These are phyloP conservation scores for Cryptomyrus ogoouensis DNA, from an alignment of 2,113 vertebrate genomes.

Conservation along the genomic window DNA sequence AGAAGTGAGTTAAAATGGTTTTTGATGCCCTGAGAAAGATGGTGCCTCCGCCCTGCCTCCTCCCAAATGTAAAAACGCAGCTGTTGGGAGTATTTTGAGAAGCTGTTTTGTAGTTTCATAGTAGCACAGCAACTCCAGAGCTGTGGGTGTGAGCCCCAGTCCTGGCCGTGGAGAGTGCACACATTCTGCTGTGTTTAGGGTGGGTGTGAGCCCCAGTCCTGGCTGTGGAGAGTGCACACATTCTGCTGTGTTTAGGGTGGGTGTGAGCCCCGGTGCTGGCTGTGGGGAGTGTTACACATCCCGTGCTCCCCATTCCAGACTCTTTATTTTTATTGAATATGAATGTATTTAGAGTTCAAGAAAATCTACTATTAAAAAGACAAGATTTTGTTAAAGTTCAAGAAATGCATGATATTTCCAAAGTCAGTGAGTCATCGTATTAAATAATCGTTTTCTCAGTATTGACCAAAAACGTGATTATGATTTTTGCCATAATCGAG, in stretches of 20 bases:
- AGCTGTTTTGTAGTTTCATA: not conserved
- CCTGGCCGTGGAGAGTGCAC: not conserved
- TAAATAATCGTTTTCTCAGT: not conserved
- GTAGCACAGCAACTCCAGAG: not conserved
- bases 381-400: not conserved
- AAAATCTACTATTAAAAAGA: not conserved
- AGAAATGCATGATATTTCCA: not conserved
- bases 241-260: not conserved
- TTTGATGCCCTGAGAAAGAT: not conserved
- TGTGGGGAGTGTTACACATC: not conserved
- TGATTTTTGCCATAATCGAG: not conserved
- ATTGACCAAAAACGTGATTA: not conserved
- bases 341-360: not conserved
- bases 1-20: not conserved
- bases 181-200: not conserved
- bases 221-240: not conserved
- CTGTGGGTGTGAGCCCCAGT: not conserved
- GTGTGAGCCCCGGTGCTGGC: not conserved
- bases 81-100: not conserved
- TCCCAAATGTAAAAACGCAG: not conserved
- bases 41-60: not conserved
- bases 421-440: not conserved
- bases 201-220: not conserved
- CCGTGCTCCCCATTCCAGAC: not conserved
- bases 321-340: not conserved